Evolutionary conservation across 2,888 invertebrate species (phyloP).

Genomic region (Pteria penguin): DNA sequence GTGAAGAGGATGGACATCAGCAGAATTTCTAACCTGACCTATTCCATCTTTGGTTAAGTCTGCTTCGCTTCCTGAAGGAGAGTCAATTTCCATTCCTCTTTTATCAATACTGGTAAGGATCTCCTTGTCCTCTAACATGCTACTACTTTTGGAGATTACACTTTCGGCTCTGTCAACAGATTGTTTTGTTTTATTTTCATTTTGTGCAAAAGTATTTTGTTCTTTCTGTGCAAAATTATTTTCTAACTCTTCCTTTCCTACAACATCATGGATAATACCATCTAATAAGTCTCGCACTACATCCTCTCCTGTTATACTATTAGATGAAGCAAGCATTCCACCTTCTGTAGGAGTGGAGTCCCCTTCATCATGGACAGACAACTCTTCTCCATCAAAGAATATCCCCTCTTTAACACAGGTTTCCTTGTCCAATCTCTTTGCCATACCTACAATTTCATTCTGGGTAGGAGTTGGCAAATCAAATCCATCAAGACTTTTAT

Average conservation of each 20-base stretch:
- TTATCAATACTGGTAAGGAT: constrained; percentile 67
- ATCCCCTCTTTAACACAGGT: constrained; percentile 78
- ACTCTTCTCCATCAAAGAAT: constrained; percentile 69
- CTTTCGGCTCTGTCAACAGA: constrained; percentile 6
- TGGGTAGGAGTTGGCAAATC: constrained; percentile 62
- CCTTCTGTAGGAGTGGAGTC: constrained; percentile 47
- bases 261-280: constrained; percentile 83
- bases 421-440: constrained; percentile 71
- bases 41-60: constrained; percentile 51
- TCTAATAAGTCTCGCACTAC: constrained; percentile 59
- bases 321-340: constrained; percentile 41
- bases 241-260: constrained; percentile 3
- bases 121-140: constrained; percentile 64
- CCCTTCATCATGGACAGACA: constrained; percentile 34
- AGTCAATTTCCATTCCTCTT: constrained; percentile 64
- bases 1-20: constrained; percentile 87
- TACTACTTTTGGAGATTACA: constrained; percentile 30
- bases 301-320: constrained; percentile 32
- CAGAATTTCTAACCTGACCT: constrained; percentile 61
- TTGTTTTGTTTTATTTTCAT: background rate
- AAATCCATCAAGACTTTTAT: constrained; percentile 74
- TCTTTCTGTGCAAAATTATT: too few relatives aligned
- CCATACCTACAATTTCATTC: constrained; percentile 61
- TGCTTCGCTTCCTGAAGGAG: constrained; percentile 68
- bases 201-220: too few relatives aligned